Evolutionary conservation across 2,888 invertebrate species (phyloP), one percentile per base, ranked within the genome.

Genomic region (Altica lythri): DNA sequence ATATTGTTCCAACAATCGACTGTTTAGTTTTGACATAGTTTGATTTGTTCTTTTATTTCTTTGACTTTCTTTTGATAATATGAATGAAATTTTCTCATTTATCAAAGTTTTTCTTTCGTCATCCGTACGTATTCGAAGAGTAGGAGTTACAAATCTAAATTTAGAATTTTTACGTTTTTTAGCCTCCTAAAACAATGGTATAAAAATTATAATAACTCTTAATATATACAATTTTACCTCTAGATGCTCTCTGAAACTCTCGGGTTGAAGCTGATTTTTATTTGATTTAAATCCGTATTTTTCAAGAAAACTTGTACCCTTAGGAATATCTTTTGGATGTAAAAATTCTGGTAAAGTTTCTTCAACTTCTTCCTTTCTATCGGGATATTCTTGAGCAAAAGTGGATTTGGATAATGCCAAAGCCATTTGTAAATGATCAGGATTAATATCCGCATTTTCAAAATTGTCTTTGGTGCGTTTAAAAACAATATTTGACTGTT

Each of bases 361-460:
- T 25, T 61, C 61, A 34, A 4, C 38, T 2, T 59, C 46, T 22
- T 55, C 58, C 16, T 14, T 30, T n/a, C 14, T 19, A 34, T 55
- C 51, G n/a, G 53, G 56, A 46, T 53, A 54, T 40, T 60, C 59
- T 53, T 60, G 60, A 29, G 69, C 66, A 55, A 69, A 68, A 2
- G 80, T 69, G 0, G 87, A 87, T 68, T 80, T 82, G 2, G 87
- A 86, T 53, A 88, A 70, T 9, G 86, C 86, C 62, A 88, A 77
- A 34, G 86, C 87, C 72, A 88, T 67, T 70, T 86, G 85, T 56
- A 87, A 73, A 61, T 88, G 83, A 64, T 86, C 84, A 0, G 83
- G 76, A 75, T 86, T 83, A 37, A 84, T 75, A 70, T 86, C 84
- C 45, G 78, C 65, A 73, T 75, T 58, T 72, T 67, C 53, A 77